A percentile compares a stretch with the other conserved stretches of the same genome.
Conservation (phyloP, 2,113 vertebrate genomes). For the Peucedramus taeniatus region DNA sequence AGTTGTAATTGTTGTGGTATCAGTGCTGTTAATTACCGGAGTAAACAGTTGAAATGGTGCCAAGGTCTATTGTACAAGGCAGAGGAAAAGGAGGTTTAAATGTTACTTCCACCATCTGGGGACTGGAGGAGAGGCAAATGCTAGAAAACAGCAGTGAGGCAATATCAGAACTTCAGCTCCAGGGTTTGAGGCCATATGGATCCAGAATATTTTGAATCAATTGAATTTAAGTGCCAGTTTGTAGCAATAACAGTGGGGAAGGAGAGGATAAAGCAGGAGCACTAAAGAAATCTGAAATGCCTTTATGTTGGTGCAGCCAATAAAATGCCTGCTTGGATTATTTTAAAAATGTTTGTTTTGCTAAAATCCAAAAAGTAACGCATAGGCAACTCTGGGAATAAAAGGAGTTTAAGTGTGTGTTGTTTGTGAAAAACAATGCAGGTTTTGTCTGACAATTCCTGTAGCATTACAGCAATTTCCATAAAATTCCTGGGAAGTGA, state of each 20-base stretch:
- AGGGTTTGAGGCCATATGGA: slow-evolving; percentile 96
- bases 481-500: not conserved
- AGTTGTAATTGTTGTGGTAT: slow-evolving; percentile 97
- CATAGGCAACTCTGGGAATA: not conserved
- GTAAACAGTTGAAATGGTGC: slow-evolving; percentile 98
- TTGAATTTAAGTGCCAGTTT: slow-evolving; percentile 83
- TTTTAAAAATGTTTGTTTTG: slow-evolving; percentile 67
- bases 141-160: slow-evolving; percentile 83
- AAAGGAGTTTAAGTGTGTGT: slow-evolving; percentile 4
- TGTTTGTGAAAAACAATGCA: not conserved
- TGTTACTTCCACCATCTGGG: slow-evolving; percentile 99
- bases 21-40: slow-evolving; percentile 99
- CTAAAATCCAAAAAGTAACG: slow-evolving; percentile 44
- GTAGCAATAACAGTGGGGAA: slow-evolving; percentile 70
- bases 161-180: slow-evolving; percentile 85
- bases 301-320: slow-evolving; percentile 52
- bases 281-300: slow-evolving; percentile 62
- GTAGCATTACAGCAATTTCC: not conserved
- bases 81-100: slow-evolving; percentile 92
- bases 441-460: not conserved
- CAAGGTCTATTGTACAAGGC: slow-evolving; percentile 97
- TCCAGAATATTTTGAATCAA: slow-evolving; percentile 82
- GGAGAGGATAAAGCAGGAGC: slow-evolving; percentile 73
- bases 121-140: slow-evolving; percentile 89
- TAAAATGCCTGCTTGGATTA: slow-evolving; percentile 61